A percentile compares a stretch with the other conserved stretches of the same genome.
Conservation (phyloP, 2,113 vertebrate genomes). For the Callionymus lyra region DNA sequence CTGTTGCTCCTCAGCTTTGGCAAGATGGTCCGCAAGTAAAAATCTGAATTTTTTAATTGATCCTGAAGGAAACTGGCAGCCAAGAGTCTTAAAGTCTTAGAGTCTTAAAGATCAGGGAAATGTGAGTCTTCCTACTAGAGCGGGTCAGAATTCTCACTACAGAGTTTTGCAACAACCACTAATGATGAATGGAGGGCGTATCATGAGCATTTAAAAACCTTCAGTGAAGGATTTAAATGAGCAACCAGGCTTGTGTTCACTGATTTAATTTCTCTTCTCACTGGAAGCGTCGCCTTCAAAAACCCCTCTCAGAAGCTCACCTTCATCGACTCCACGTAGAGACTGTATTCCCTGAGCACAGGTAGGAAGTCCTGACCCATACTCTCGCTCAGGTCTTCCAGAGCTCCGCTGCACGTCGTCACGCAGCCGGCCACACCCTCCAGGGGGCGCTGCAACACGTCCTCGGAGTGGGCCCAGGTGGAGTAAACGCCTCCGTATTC, state of each 20-base stretch:
- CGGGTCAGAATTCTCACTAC: too few relatives aligned
- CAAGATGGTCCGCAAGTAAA: too few relatives aligned
- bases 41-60: too few relatives aligned
- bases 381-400: conserved; percentile 86
- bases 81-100: too few relatives aligned
- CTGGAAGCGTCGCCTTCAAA: background rate
- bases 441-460: conserved; percentile 78
- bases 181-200: too few relatives aligned
- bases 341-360: conserved; percentile 86
- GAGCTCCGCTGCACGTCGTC: conserved; percentile 73
- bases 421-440: conserved; percentile 82
- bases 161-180: too few relatives aligned
- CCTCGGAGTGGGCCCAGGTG: conserved; percentile 80
- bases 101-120: too few relatives aligned
- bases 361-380: conserved; percentile 92
- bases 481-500: conserved; percentile 89
- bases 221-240: background rate
- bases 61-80: too few relatives aligned
- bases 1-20: too few relatives aligned
- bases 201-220: too few relatives aligned
- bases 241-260: too few relatives aligned
- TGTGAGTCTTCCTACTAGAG: too few relatives aligned
- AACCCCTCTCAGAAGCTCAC: conserved; percentile 65
- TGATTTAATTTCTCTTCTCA: background rate
- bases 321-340: conserved; percentile 96